phyloP scores from a whole-genome alignment of 2,797 vertebrate genomes.

The Gymnopithys bicolor region DNA sequence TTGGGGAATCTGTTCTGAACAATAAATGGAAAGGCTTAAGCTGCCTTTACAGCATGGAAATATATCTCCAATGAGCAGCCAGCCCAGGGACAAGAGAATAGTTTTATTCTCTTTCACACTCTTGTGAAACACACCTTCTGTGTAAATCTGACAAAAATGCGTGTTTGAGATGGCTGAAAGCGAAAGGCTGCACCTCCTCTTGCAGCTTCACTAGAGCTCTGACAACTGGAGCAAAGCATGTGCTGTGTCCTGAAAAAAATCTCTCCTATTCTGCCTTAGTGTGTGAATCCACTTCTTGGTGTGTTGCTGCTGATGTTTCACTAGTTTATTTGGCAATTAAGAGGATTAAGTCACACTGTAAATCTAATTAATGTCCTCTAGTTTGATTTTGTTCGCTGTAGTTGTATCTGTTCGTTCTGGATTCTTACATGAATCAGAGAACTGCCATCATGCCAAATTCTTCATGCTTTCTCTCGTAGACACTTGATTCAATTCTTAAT shows the following conservation, averaged over 20 bases:
- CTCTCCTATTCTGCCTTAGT: neutral
- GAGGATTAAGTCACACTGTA: neutral
- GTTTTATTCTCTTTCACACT: neutral
- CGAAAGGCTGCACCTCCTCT: neutral
- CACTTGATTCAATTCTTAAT: slow-evolving; percentile 90
- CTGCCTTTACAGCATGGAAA: neutral
- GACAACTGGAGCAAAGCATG: neutral
- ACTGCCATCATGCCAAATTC: neutral
- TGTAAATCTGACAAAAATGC: neutral
- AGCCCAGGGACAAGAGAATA: neutral
- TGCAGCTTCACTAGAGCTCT: neutral
- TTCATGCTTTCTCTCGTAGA: slow-evolving; percentile 77
- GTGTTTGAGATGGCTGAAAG: neutral
- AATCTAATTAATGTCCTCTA: neutral
- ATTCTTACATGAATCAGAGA: neutral
- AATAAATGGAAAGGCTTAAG: neutral
- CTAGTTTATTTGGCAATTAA: neutral
- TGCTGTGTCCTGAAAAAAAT: neutral
- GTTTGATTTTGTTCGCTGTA: neutral
- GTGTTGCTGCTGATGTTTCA: neutral
- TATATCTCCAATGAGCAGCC: neutral
- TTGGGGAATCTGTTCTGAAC: neutral
- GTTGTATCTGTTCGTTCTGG: neutral
- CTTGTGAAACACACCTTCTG: neutral
- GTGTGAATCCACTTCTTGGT: neutral